Evolutionary conservation across 2,888 invertebrate genomes (phyloP).

Genomic region (Hybos culiciformis): DNA sequence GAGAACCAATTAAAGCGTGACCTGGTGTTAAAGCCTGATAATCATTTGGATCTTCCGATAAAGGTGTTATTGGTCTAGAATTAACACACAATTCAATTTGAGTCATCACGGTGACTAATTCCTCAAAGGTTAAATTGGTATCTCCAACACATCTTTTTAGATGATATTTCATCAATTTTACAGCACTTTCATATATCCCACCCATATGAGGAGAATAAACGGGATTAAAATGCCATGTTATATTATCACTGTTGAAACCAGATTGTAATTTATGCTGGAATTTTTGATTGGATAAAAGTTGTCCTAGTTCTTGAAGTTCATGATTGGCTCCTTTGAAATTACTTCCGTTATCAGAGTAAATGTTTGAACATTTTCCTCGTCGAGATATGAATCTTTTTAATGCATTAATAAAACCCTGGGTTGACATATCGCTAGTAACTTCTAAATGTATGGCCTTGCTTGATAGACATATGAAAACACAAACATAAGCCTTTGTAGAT

Average conservation of each 20-base stretch:
- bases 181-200: constrained; percentile 1
- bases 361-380: constrained; percentile 8
- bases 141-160: background rate
- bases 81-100: constrained; percentile 7
- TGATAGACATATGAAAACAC: constrained; percentile 10
- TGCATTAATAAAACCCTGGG: constrained; percentile 11
- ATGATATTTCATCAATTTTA: constrained; percentile 5
- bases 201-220: constrained; percentile 5
- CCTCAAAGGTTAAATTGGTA: constrained; percentile 5
- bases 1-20: background rate
- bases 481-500: too few species aligned
- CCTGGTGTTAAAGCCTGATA: background rate
- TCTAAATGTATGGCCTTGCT: constrained; percentile 14
- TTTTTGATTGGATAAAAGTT: too few species aligned
- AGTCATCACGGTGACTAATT: constrained; percentile 5
- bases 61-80: constrained; percentile 5
- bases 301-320: constrained; percentile 10
- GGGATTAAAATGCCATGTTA: constrained; percentile 5
- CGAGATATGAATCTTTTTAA: constrained; percentile 14
- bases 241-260: constrained; percentile 8
- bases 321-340: constrained; percentile 13
- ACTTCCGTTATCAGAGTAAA: constrained; percentile 14
- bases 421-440: constrained; percentile 12
- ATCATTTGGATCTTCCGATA: constrained; percentile 1
- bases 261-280: too few species aligned